Evolutionary conservation across 2,888 invertebrate species (phyloP), one percentile per base, ranked within the genome.

Genomic region (Beris chalybata): DNA sequence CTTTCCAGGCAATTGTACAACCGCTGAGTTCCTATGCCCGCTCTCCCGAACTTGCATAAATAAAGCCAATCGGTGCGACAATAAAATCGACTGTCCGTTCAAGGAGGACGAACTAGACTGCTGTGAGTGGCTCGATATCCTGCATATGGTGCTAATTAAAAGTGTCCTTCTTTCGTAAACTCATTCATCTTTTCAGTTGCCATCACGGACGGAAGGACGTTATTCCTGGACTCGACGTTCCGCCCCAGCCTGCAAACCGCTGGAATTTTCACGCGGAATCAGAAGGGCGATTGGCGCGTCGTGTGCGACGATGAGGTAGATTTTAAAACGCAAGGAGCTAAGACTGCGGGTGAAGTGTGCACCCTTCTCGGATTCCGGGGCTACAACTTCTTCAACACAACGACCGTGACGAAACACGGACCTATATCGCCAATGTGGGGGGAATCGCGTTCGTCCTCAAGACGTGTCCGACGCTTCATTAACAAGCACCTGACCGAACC

Each of bases 81-180:
- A 84, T 32, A 77, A 75, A 53, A 72, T 79, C 1, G 88, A 93
- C 71, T 93, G 93, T 75, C 81, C 81, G 15, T 79, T 84, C 70
- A 85, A 85, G 31, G 92, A 92, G 80, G 93, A 93, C 75, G 93
- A 93, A 82, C 75, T 84, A 59, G 87, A 91, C 76, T 93, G 93
- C 76, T 86, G 91, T 91, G 79, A 86, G 89, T 31, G 31, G 4
- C 15, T 5, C 22, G n/a, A 11, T 7, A 12, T 30, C 22, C 29
- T 12, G 12, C 6, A 13, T 4, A 9, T 54, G 38, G 38, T 9
- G 38, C 38, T 38, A 38, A 48, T 48, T 48, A 9, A 13, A 48
- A 48, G 12, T 48, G 22, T 22, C 22, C 22, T 22, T 9, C 38
- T 2, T 4, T 47, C 15, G 47, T 15, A 22, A 69, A 69, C 59